A percentile compares a stretch with the other conserved stretches of the same genome.
These are phyloP conservation scores for Siphlonurus alternatus DNA, from an alignment of 2,888 invertebrate genomes.

Conservation along the genomic window DNA sequence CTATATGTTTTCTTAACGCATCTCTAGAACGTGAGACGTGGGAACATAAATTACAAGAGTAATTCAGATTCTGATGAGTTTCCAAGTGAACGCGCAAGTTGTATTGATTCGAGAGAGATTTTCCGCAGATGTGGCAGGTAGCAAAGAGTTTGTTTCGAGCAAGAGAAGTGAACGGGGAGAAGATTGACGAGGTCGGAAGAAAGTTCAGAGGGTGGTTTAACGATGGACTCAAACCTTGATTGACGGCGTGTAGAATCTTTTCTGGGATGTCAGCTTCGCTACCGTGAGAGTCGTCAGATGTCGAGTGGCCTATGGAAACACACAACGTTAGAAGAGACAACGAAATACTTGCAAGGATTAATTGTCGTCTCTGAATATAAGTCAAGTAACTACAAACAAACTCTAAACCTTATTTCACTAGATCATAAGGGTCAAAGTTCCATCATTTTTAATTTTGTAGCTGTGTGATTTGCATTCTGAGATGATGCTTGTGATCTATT, in stretches of 20 bases:
- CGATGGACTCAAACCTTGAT: background rate
- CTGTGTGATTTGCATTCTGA: too few species aligned
- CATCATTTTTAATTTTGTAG: too few species aligned
- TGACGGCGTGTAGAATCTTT: background rate
- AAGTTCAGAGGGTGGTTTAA: background rate
- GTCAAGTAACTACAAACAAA: too few species aligned
- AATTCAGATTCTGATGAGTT: constrained; percentile 74
- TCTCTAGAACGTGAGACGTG: constrained; percentile 78
- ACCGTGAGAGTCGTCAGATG: constrained; percentile 13
- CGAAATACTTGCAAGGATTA: too few species aligned
- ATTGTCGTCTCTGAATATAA: too few species aligned
- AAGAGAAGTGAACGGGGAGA: background rate
- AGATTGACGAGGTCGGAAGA: background rate
- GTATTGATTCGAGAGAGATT: constrained; percentile 79
- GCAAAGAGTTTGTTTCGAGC: constrained; percentile 35
- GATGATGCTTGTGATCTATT: too few species aligned
- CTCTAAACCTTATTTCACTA: too few species aligned
- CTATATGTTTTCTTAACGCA: constrained; percentile 74
- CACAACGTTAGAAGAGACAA: too few species aligned
- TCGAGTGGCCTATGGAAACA: constrained; percentile 8
- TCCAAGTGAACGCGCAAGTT: constrained; percentile 81
- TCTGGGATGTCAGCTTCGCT: background rate
- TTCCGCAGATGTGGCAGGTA: constrained; percentile 69
- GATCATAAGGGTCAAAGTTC: too few species aligned
- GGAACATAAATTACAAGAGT: constrained; percentile 71